phyloP scores from a whole-genome alignment of 92 coral and sea anemone genomes.

The Phenganax subtilis region DNA sequence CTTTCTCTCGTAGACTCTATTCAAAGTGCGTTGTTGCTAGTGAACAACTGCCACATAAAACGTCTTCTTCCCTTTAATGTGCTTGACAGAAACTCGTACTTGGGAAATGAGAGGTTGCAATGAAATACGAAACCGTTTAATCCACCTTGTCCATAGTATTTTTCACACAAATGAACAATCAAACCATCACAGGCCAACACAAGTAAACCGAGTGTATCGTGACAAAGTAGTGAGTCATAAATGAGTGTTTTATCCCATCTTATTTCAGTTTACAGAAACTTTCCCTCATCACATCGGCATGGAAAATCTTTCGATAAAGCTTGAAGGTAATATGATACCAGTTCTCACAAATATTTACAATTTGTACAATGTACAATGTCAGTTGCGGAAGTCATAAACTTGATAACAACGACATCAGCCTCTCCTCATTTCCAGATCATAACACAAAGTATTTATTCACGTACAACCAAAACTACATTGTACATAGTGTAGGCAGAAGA shows the following conservation, averaged over 20 bases:
- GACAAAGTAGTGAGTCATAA: not conserved
- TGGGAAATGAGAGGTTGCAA: slow-evolving; percentile 4
- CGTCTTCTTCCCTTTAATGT: not conserved
- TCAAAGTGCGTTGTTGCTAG: not conserved
- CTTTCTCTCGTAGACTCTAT: not conserved
- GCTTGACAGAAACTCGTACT: slow-evolving; percentile 18
- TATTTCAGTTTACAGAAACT: slow-evolving; percentile 1
- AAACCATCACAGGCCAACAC: not conserved
- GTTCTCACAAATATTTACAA: too few species aligned
- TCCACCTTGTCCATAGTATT: slow-evolving; percentile 19
- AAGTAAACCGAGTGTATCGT: not conserved
- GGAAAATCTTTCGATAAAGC: not conserved
- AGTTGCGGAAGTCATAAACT: slow-evolving; percentile 26
- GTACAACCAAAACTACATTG: too few species aligned
- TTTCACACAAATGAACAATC: slow-evolving; percentile 6
- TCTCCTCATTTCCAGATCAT: not conserved
- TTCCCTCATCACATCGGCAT: slow-evolving; percentile 2
- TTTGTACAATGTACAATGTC: slow-evolving; percentile 4
- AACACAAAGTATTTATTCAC: not conserved
- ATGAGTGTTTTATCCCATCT: not conserved
- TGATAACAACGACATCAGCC: not conserved
- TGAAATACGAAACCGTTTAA: slow-evolving; percentile 16
- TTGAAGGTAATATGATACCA: slow-evolving; percentile 17
- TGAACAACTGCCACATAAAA: not conserved
- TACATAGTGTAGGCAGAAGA: too few species aligned